Base-by-base conservation (phyloP, 1,140 invertebrate species). In the Pemphigus obesinymphae region DNA sequence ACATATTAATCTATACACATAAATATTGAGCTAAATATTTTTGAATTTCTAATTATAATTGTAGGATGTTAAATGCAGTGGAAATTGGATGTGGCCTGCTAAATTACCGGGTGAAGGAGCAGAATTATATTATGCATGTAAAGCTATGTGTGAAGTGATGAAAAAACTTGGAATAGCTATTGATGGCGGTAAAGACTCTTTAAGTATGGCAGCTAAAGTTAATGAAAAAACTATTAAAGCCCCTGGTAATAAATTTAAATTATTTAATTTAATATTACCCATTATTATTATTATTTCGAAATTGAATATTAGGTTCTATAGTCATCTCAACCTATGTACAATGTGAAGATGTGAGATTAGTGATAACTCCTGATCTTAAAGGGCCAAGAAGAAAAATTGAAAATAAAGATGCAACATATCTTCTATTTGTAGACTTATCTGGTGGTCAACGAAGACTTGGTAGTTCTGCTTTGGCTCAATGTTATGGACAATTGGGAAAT, bases 81-180 rank as follows among this genome's bases (percentile, higher is more conserved):
- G 95, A 5, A 99, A 99, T 88, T 99, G 97, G 97, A 99, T 99
- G 97, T 99, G 97, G 97, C 92, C 97, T 5, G 97, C 97, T 10
- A 99, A 99, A 88, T 89, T 97, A 20, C 91, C 93, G 0, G 95
- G 93, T 0, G 97, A 98, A 88, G 97, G 97, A 7, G 94, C 93
- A 23, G 90, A 91, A 48, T 88, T 99, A 34, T 95, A 93, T 83
- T 91, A 93, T 72, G 95, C 97, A 3, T 98, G 97, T 86, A 86
- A 88, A 55, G 94, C 96, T 17, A 95, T 99, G 91, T 97, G 96
- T 87, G 86, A 89, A 0, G 87, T 97, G 0, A 96, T 99, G 95
- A 89, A 88, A n/a, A 85, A 91, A 85, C 87, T 99, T 2, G 95
- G 95, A 76, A 92, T 99, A 37, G 97, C 96, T 31, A 91, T 99